Evolutionary conservation across 2,888 invertebrate species (phyloP), one percentile per base, ranked within the genome.

Genomic region (Melangyna quadrimaculata): DNA sequence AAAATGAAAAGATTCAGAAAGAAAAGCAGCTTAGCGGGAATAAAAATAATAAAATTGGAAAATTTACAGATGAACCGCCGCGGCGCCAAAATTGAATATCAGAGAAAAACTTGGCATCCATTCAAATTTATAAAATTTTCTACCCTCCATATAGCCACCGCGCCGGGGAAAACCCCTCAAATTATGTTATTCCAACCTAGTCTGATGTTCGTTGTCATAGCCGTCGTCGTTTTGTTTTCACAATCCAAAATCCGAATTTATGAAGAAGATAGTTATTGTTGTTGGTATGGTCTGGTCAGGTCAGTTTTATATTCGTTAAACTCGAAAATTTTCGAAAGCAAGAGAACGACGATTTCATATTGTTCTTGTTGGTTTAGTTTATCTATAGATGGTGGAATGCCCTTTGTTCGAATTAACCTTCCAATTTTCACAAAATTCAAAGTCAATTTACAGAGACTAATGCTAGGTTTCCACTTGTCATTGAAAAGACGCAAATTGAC

Each of bases 21-120:
- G 22, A 51, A 84, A 74, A 74, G 48, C 40, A 74, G 61, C 57
- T 75, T 61, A 80, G 70, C 79, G 67, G 80, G 80, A 79, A 84
- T 80, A 80, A 75, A 84, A 84, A 84, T 84, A 84, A 84, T 84
- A 84, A 80, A 78, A 80, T 75, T 75, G 59, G 71, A 80, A 51
- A 84, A 80, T 80, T 80, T 80, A 80, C 84, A 84, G 77, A 84
- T 80, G 75, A 75, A 80, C 80, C 80, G n/a, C n/a, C n/a, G n/a
- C n/a, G 80, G 72, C 80, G 84, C 80, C 80, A 79, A 84, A 84
- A 79, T 80, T 84, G 70, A 80, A 75, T 75, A 84, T 80, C 75
- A 75, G 75, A 80, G 71, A 61, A 75, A 84, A 84, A 84, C 79
- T 84, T 84, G 83, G 83, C 83, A 84, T 35, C 74, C 71, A 80